Base-by-base conservation (phyloP, 2,797 vertebrate species). In the Ciconia nigra region DNA sequence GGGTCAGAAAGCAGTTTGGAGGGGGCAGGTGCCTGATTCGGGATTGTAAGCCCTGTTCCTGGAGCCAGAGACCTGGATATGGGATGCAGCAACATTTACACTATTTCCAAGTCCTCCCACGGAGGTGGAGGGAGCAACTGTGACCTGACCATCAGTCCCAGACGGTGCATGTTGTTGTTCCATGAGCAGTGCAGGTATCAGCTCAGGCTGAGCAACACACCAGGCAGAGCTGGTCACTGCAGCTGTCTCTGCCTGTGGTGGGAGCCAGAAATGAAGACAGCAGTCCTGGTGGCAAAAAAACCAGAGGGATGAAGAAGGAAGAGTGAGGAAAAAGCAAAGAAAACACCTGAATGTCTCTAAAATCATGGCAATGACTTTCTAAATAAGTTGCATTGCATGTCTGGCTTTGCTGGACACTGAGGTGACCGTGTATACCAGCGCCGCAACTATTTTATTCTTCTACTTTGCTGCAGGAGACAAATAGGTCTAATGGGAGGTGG, bases 381-480 rank as follows among this genome's bases (percentile, higher is more conserved):
- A 39, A 74, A 28, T 37, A 71, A 52, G 18, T 52, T 80, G 28
- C 15, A 11, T 33, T 41, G 18, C 24, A 15, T 2, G 2, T 5
- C 58, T 85, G 89, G 21, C 51, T 81, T 69, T 71, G 58, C 69
- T 35, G 22, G 35, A 51, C 44, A 21, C 20, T 22, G 46, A 67
- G 26, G 31, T 72, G 55, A n/a, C n/a, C 0, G 0, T 2, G 5
- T 39, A 20, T 62, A 70, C 37, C 59, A 41, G 52, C 1, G 1
- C 41, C 12, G 18, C 57, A 74, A 29, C 46, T 47, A 22, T 17
- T 33, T 77, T 28, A 65, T 81, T 85, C 25, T 65, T 44, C 72
- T 39, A 4, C 67, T 71, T 89, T 85, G 52, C 59, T 94, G 59
- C 81, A 74, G 74, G 46, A 94, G 77, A 39, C 42, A 80, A 76